Base-by-base conservation (phyloP, 2,888 invertebrate genomes). In the Conops quadrifasciatus region DNA sequence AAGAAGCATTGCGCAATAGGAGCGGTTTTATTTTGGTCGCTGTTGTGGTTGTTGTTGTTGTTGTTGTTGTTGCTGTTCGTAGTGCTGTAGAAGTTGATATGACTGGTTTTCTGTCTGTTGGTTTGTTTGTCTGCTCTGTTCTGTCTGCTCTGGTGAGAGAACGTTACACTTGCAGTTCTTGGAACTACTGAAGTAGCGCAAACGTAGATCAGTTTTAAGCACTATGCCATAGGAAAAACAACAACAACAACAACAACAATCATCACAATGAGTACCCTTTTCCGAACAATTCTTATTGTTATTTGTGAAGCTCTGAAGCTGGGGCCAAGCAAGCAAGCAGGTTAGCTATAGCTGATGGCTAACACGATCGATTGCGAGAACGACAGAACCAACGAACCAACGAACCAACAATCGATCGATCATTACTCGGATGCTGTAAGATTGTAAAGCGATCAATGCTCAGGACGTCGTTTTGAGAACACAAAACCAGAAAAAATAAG, bases 81-180 rank as follows among this genome's bases (percentile, higher is more conserved):
- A 62, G 45, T 19, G 30, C 43, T 70, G 70, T 36, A 59, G 70
- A 28, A 67, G 70, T 53, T 76, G 70, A 7, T 76, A 71, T 30
- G 71, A 70, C 73, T 73, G 68, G 68, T 77, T 77, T 72, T 76
- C 19, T 66, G 51, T 49, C 64, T 70, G 67, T 19, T 68, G 47
- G 60, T 45, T 68, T 47, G 21, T 66, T 49, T n/a, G 47, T 59
- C 19, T 49, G 66, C 24, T 45, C n/a, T 49, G 66, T 19, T 45
- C n/a, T 65, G 3, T 65, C n/a, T 64, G 51, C 65, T 56, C 9
- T 30, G 28, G 15, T 24, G 58, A 53, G 15, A n/a, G 21, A 1
- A n/a, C 62, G 62, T 68, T 68, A 68, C 68, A 68, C 68, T 68
- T 68, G 68, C 51, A 68, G 45, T 68, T 68, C 68, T 49, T 68